Evolutionary conservation across 2,888 invertebrate genomes (phyloP), one percentile per base, ranked within the genome.

Genomic region (Eupeodes luniger): DNA sequence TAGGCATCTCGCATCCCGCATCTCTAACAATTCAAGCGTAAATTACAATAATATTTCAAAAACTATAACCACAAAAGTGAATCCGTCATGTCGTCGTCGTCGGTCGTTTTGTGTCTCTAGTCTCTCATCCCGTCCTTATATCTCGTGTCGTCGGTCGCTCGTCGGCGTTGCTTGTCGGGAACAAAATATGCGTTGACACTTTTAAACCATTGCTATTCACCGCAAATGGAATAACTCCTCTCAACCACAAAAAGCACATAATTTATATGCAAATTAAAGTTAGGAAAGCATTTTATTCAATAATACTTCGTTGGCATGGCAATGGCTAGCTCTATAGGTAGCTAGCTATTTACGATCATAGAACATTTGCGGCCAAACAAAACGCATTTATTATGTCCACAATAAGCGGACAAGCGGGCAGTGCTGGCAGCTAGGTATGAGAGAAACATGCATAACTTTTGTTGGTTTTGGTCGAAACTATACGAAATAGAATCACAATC

Each of bases 181-280:
- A 78, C 81, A 49, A 78, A 84, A 78, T 85, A 85, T 81, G 81
- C 85, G 88, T 88, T 88, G 85, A 88, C 88, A 88, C 85, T 81
- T 81, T 55, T 57, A 85, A 27, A 88, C 87, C 84, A 81, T 81
- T 77, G 57, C 66, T 53, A 66, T 53, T 62, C 69, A 19, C 80
- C 87, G 44, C 77, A 84, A 81, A 84, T 81, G 87, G 85, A 88
- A 88, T 85, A 85, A 88, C 81, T 88, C 70, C 75, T 59, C 64
- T 27, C 69, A 64, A 81, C 88, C 88, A 44, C 88, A 88, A 79
- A 84, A 81, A 74, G 53, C 55, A 81, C 78, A 88, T 88, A 81
- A 88, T 88, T 88, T 88, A 88, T 88, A 88, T 88, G 88, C 88
- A 88, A 88, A 88, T 88, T 88, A 88, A 78, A 88, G 88, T 85